These are phyloP conservation scores for Chloroclysta siterata DNA, from an alignment of 2,888 invertebrate species.

Conservation along the genomic window DNA sequence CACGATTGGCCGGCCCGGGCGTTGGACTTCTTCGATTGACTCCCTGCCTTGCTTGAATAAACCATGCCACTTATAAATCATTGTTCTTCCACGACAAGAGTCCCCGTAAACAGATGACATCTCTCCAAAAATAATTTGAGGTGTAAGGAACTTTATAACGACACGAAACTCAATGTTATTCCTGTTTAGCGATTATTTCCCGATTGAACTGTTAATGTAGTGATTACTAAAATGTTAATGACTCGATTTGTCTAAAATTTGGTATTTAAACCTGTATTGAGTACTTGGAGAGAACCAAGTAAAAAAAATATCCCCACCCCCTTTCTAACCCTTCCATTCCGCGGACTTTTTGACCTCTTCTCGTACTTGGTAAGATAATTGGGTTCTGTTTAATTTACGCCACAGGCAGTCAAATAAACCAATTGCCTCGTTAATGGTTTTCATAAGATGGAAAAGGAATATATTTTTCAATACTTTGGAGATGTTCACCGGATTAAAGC, in stretches of 20 bases:
- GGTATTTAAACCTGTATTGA: too few species aligned
- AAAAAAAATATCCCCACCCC: constrained; percentile 1
- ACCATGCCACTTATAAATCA: constrained; percentile 44
- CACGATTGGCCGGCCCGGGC: constrained; percentile 24
- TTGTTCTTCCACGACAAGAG: constrained; percentile 35
- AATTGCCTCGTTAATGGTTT: too few species aligned
- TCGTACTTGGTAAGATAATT: not conserved
- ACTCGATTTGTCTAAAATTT: constrained; percentile 3
- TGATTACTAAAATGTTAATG: not conserved
- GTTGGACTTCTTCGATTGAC: constrained; percentile 43
- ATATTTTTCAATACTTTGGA: too few species aligned
- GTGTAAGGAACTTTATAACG: constrained; percentile 8
- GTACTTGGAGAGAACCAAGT: too few species aligned
- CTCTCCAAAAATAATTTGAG: constrained; percentile 5
- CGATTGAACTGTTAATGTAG: not conserved
- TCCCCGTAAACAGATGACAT: constrained; percentile 2
- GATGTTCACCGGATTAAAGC: too few species aligned
- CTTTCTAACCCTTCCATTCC: not conserved
- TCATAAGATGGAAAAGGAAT: too few species aligned
- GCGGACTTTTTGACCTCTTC: not conserved
- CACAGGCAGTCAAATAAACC: too few species aligned
- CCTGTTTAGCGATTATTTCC: not conserved
- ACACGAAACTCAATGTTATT: constrained; percentile 10
- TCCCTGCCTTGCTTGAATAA: constrained; percentile 44
- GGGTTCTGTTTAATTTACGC: too few species aligned